Evolutionary conservation across 2,113 vertebrate species (phyloP).

Genomic region (Corydoras sp.): DNA sequence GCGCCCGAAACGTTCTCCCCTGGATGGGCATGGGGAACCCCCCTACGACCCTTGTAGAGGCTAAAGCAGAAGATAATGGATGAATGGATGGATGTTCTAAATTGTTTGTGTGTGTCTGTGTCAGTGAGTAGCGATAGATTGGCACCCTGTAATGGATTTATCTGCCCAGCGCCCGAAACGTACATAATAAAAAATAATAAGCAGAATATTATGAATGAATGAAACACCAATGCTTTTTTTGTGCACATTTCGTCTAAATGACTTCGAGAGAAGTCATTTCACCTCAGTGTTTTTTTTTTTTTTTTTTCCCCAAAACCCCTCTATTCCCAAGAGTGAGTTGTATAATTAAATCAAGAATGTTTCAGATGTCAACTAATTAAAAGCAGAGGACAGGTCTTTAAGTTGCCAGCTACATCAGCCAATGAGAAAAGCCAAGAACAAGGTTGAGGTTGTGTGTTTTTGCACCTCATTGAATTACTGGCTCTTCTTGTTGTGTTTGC

Average conservation of each 20-base stretch:
- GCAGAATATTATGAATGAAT: no score
- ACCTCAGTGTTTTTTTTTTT: conserved; percentile 55
- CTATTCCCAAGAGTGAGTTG: conserved; percentile 68
- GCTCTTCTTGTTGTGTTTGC: conserved; percentile 28
- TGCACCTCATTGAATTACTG: conserved; percentile 34
- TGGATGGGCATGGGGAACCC: no score
- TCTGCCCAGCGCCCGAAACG: no score
- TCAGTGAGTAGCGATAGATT: no score
- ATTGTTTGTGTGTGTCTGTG: no score
- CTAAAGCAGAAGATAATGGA: no score
- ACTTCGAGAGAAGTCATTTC: conserved; percentile 60
- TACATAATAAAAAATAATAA: no score
- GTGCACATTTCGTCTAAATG: conserved; percentile 37
- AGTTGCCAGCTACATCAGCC: conserved; percentile 35
- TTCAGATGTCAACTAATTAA: conserved; percentile 80
- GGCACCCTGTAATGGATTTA: no score
- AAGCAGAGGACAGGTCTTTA: conserved; percentile 55
- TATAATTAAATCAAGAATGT: conserved; percentile 76
- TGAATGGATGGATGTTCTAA: no score
- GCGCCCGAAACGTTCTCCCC: no score
- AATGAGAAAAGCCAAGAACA: not conserved
- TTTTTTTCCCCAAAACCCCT: conserved; percentile 70
- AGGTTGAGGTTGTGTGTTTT: conserved; percentile 37
- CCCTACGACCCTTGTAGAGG: no score
- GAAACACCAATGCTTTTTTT: no score